These are phyloP conservation scores for Cirrhinus mrigala DNA, from an alignment of 2,797 vertebrate species.

Conservation along the genomic window DNA sequence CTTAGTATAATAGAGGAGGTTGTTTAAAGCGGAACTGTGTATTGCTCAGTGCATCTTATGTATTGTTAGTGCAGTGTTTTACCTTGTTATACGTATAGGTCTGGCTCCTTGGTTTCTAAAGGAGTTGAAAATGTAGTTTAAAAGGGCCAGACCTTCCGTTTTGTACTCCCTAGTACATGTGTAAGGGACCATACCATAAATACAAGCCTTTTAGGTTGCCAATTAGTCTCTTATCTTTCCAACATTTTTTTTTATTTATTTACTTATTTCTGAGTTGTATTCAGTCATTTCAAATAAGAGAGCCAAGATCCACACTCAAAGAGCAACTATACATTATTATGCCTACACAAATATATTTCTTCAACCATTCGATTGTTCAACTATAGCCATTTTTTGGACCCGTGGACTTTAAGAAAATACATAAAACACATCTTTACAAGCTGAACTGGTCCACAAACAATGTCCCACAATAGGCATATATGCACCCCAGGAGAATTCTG, in stretches of 20 bases:
- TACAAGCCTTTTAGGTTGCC: neutral
- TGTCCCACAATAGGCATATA: neutral
- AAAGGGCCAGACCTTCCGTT: neutral
- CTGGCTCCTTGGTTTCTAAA: conserved; percentile 37
- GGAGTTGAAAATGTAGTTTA: conserved; percentile 14
- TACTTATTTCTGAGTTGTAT: neutral
- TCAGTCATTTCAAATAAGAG: neutral
- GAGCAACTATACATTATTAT: neutral
- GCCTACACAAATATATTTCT: neutral
- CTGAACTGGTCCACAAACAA: neutral
- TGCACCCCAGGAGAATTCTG: neutral
- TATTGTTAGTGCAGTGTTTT: conserved; percentile 33
- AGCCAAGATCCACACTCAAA: neutral
- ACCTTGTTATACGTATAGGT: conserved; percentile 34
- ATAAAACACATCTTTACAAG: neutral
- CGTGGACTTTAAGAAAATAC: neutral
- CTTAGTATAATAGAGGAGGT: conserved; percentile 68
- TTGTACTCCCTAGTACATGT: neutral
- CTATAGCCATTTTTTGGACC: neutral
- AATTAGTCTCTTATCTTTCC: neutral
- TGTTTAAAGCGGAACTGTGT: conserved; percentile 69
- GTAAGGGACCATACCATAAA: neutral
- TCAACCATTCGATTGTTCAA: neutral
- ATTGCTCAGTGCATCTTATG: conserved; percentile 39
- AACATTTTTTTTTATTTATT: too few relatives aligned